Conservation (phyloP, 2,113 vertebrate species). For the Entelurus aequoreus region DNA sequence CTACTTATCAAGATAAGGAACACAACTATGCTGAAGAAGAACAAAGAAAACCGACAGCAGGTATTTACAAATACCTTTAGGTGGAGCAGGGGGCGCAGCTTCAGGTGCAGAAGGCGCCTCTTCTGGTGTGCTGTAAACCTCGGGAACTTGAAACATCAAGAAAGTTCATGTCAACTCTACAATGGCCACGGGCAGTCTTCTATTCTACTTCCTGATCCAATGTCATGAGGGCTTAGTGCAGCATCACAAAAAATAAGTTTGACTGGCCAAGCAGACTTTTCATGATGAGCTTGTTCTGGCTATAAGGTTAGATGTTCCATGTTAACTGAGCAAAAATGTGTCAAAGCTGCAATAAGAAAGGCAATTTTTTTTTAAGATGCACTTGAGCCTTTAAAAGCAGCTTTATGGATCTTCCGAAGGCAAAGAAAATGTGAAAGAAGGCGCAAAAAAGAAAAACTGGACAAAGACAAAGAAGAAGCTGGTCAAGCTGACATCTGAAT, state of each 20-base stretch:
- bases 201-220: slow-evolving; percentile 7
- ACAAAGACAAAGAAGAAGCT: not conserved
- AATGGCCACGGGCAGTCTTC: not conserved
- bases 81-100: slow-evolving; percentile 13
- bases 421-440: too few relatives aligned
- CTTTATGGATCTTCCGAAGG: not conserved
- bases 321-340: not conserved
- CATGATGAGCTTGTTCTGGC: not conserved
- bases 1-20: not conserved
- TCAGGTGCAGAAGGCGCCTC: slow-evolving; percentile 31
- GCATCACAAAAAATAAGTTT: not conserved
- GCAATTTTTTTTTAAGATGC: not conserved
- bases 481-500: too few relatives aligned
- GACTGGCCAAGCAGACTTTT: not conserved
- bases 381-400: not conserved
- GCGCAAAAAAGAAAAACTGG: not conserved
- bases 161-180: slow-evolving; percentile 46
- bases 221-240: not conserved
- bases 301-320: not conserved
- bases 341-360: not conserved
- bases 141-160: slow-evolving; percentile 59
- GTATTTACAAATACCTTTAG: slow-evolving; percentile 51
- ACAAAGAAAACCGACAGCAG: slow-evolving; percentile 4
- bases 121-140: slow-evolving; percentile 38
- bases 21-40: not conserved